Evolutionary conservation across 2,888 invertebrate genomes (phyloP), one percentile per base, ranked within the genome.

Genomic region (Parnassius mnemosyne): DNA sequence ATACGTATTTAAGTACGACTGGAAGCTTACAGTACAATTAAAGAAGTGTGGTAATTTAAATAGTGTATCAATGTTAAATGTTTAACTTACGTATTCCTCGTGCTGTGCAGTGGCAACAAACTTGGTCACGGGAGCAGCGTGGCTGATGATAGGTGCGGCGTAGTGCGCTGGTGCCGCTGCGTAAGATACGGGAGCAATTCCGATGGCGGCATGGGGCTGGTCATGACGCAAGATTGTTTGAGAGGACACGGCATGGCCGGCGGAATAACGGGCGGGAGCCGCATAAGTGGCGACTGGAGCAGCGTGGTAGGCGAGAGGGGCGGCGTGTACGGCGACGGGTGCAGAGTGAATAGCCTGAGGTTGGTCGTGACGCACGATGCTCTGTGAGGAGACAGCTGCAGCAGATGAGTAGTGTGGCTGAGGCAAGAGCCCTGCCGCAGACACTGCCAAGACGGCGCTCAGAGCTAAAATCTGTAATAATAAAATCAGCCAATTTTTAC

Each of bases 381-480:
- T 83, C 68, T 83, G 83, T 43, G 83, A 83, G 47, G 84, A 84
- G 57, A 84, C 81, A 3, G 82, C 82, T 5, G 70, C 75, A 10
- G 83, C 79, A 12, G 77, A 69, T 7, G 79, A 78, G 72, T 80
- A 81, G 72, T 85, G 84, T 55, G 92, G 66, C 63, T 71, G 74
- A 9, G 83, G 79, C 61, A 87, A 69, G 57, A 86, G 79, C 53
- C 83, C 84, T 16, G 85, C 87, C 56, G 78, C 68, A 34, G 89
- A 83, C 47, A 91, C 80, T 63, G 86, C 84, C 73, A 88, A 68
- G 65, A 89, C 71, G 61, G 87, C 84, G 79, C 84, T 78, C 70
- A 92, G 53, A 63, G 79, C 77, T 61, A 89, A 60, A 57, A 89
- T 72, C 89, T 89, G 70, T 11, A 78, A 80, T 59, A 57, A 68